These are phyloP conservation scores for Bombylius discolor DNA, from an alignment of 2,888 invertebrate genomes.

Conservation along the genomic window DNA sequence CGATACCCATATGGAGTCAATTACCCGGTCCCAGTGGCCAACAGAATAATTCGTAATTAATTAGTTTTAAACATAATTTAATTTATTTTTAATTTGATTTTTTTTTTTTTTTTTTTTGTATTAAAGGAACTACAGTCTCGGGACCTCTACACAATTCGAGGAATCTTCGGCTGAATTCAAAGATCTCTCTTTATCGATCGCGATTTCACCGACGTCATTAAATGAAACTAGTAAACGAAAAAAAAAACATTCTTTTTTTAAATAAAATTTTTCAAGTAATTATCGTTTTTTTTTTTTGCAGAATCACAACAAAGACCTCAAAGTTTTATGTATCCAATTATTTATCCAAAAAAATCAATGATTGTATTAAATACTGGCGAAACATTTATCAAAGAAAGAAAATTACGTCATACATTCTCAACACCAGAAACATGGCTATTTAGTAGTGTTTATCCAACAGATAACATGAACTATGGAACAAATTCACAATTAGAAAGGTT, in stretches of 20 bases:
- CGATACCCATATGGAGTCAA: conserved; percentile 30
- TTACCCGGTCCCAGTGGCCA: conserved; percentile 23
- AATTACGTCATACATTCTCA: conserved; percentile 32
- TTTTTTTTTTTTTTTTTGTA: neutral
- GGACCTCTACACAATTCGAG: conserved; percentile 27
- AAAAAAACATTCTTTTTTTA: neutral
- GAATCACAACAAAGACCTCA: conserved; percentile 18
- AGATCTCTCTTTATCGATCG: conserved; percentile 34
- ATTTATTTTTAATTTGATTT: neutral
- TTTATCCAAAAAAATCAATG: conserved; percentile 32
- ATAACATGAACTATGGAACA: conserved; percentile 27
- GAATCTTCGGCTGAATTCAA: conserved; percentile 31
- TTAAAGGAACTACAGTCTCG: conserved; percentile 12
- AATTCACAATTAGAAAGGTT: conserved; percentile 30
- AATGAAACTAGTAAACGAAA: conserved; percentile 16
- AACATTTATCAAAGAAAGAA: conserved; percentile 23
- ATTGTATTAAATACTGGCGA: conserved; percentile 26
- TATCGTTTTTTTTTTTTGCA: neutral
- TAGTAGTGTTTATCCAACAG: conserved; percentile 23
- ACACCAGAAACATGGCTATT: conserved; percentile 30
- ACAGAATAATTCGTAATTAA: conserved; percentile 13
- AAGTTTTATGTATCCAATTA: conserved; percentile 27
- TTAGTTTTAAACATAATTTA: neutral
- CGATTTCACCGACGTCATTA: conserved; percentile 22
- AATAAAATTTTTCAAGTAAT: no score